phyloP scores from a whole-genome alignment of 1,140 invertebrate genomes.

The Drosophila elegans region DNA sequence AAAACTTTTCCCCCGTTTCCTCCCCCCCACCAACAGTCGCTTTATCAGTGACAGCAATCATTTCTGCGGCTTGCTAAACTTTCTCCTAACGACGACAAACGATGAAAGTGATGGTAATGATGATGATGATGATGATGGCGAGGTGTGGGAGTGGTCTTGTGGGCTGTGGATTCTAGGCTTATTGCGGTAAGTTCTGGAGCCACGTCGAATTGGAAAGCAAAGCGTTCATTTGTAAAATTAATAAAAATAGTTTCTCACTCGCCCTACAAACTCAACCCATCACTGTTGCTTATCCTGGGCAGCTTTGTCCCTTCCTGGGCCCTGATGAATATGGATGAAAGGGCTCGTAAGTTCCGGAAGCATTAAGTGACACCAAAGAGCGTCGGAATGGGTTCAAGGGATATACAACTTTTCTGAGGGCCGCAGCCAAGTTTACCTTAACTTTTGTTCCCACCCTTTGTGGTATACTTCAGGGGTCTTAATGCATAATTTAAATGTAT shows the following conservation, averaged over 20 bases:
- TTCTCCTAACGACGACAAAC: slow-evolving; percentile 34
- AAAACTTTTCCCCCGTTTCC: slow-evolving; percentile 17
- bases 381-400: neutral
- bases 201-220: slow-evolving; percentile 38
- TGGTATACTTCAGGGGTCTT: neutral
- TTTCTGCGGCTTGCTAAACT: slow-evolving; percentile 63
- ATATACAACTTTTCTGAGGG: neutral
- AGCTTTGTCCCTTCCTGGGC: neutral
- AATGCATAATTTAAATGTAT: neutral
- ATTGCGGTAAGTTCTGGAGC: slow-evolving; percentile 11
- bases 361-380: slow-evolving; percentile 17
- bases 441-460: slow-evolving; percentile 5
- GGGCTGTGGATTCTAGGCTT: neutral
- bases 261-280: neutral
- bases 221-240: slow-evolving; percentile 65
- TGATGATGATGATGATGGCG: slow-evolving; percentile 18
- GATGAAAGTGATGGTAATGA: slow-evolving; percentile 21
- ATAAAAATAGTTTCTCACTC: slow-evolving; percentile 56
- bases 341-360: slow-evolving; percentile 12
- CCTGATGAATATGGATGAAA: slow-evolving; percentile 42
- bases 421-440: slow-evolving; percentile 2
- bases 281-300: neutral
- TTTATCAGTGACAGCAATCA: slow-evolving; percentile 56
- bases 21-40: slow-evolving; percentile 30
- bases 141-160: no score